Evolutionary conservation across 2,888 invertebrate genomes (phyloP), one percentile per base, ranked within the genome.

Genomic region (Bembecia ichneumoniformis): DNA sequence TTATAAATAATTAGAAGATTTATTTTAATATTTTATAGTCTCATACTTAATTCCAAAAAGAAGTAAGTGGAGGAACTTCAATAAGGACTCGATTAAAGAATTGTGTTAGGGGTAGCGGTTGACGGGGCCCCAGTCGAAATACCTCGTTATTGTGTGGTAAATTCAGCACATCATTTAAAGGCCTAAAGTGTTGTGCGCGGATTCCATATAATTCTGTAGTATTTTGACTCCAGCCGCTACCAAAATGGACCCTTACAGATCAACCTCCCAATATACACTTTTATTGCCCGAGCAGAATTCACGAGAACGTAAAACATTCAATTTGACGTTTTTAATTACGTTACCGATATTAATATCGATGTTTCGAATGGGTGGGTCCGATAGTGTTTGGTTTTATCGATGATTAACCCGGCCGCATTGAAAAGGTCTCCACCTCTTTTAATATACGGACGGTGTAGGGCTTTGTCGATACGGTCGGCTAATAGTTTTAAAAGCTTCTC

Each of bases 101-200:
- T 44, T 73, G 74, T 77, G 71, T 59, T 80, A 84, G 82, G 80
- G 78, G 81, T 68, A 77, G 77, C 66, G 77, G 61, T 68, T 75
- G 67, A 64, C 77, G 83, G 84, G 83, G 49, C 84, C 86, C 84
- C 78, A 68, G 66, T 81, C 75, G 71, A 60, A 58, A 64, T 71
- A 59, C 70, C 58, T 66, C 76, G 76, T 68, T 72, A 69, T 78
- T 77, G 68, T 63, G 64, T 70, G 70, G 80, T 70, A 56, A 28
- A 72, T 81, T 73, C 79, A 69, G 62, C 75, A 73, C 76, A 71
- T 74, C 72, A 62, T 74, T 84, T 83, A 81, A 83, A 82, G 87
- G 87, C 87, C 87, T 84, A 80, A 83, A 83, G 82, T 68, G 71
- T 72, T 82, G 80, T 76, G 77, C 60, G 65, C 68, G 77, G 67